Evolutionary conservation across 2,113 vertebrate species (phyloP), one percentile per base, ranked within the genome.

Genomic region (Sinocyclocheilus grahami): DNA sequence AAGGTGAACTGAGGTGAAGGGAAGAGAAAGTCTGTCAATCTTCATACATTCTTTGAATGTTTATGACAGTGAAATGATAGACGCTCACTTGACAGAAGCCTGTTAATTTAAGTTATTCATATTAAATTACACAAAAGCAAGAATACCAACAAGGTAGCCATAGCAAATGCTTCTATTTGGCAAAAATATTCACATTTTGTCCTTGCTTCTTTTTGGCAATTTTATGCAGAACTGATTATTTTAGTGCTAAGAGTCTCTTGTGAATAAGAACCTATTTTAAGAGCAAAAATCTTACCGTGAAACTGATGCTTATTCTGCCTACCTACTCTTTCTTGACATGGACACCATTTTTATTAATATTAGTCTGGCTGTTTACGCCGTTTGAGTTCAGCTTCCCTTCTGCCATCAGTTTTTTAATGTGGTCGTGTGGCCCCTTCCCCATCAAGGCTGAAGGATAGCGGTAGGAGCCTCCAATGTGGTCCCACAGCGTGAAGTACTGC

Each of bases 401-500:
- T 1, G 83, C 90, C n/a, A 85, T 88, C 30, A 97, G 91, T 48
- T 92, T 96, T 85, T 93, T 94, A 89, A 98, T 58, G 14, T 93
- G 94, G 67, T 93, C 95, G 0, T 92, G 95, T 0, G 97, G 98
- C 0, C 98, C 97, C 9, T 95, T 97, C 30, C 98, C 97, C 93
- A 96, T 95, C 0, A 98, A 95, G 18, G 96, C 93, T 0, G 97
- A 95, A 12, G 98, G 98, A 86, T 96, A 92, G 88, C 96, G 96
- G 94, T 98, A 99, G 4, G 98, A 99, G 4, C 98, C 95, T 0
- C 97, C 98, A 0, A 99, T 95, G 67, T 95, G 95, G 93, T 99
- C 98, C 98, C 98, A 99, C 91, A 99, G 91, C 0, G 98, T 99
- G 91, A 99, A 98, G 86, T 99, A 99, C 89, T 99, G 98, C 63